Evolutionary conservation across 2,113 vertebrate genomes (phyloP).

Genomic region (Bos indicus): DNA sequence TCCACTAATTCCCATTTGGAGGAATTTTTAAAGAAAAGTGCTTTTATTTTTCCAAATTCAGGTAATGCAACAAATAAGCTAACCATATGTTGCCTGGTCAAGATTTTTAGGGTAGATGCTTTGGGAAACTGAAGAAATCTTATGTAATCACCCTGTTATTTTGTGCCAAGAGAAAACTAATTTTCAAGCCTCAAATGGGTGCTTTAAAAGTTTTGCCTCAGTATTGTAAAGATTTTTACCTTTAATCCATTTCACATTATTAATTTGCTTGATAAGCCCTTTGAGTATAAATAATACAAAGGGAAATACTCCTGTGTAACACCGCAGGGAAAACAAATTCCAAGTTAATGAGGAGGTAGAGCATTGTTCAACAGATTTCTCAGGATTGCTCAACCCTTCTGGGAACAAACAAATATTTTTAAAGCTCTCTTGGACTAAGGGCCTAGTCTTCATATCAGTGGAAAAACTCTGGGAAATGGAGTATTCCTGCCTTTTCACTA

Average conservation of each 20-base stretch:
- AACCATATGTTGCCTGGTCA: not conserved
- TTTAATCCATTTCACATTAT: not conserved
- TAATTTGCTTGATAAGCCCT: slow-evolving; percentile 22
- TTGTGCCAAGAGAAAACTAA: not conserved
- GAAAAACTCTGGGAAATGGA: not conserved
- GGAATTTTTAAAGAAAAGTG: not conserved
- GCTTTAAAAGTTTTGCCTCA: not conserved
- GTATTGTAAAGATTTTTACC: not conserved
- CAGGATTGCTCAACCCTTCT: not conserved
- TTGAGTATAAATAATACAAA: not conserved
- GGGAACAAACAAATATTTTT: slow-evolving; percentile 35
- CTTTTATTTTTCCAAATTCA: not conserved
- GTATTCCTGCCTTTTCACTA: not conserved
- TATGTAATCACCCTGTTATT: not conserved
- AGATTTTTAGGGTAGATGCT: not conserved
- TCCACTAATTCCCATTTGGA: not conserved
- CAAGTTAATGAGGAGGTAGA: slow-evolving; percentile 22
- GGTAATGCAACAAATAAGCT: not conserved
- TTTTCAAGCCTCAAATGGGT: not conserved
- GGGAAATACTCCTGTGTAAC: not conserved
- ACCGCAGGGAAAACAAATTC: slow-evolving; percentile 19
- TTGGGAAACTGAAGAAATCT: not conserved
- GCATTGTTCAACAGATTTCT: slow-evolving; percentile 13
- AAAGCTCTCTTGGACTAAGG: not conserved
- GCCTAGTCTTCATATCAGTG: not conserved